Conservation (phyloP, 2,888 invertebrate genomes). For the Cantharis rufa region DNA sequence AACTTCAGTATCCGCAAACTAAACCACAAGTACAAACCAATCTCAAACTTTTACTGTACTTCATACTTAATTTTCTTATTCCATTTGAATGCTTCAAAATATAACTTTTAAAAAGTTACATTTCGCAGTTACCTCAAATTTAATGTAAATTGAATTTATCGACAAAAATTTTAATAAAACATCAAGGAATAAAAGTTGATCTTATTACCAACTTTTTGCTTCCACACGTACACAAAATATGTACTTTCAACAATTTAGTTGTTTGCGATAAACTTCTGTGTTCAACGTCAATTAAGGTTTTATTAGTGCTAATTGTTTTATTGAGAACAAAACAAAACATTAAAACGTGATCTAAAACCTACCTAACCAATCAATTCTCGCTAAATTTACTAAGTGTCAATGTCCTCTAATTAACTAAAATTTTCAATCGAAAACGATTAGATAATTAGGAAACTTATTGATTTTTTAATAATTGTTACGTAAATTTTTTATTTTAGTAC, state of each 20-base stretch:
- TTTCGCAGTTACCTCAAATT: not conserved
- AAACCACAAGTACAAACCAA: slow-evolving; percentile 4
- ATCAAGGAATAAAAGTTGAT: slow-evolving; percentile 14
- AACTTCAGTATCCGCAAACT: slow-evolving; percentile 3
- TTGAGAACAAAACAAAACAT: slow-evolving; percentile 10
- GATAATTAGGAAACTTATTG: not conserved
- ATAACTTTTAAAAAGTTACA: not conserved
- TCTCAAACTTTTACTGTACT: not conserved
- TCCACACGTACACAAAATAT: slow-evolving; percentile 14
- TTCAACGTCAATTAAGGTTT: slow-evolving; percentile 33
- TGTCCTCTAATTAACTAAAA: not conserved
- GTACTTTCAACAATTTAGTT: slow-evolving; percentile 13
- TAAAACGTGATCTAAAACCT: slow-evolving; percentile 5
- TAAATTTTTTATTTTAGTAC: too few species aligned
- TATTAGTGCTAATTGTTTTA: slow-evolving; percentile 34
- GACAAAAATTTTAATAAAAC: not conserved
- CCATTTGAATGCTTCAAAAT: not conserved
- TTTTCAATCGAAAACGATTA: too few species aligned
- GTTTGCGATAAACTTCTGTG: slow-evolving; percentile 15
- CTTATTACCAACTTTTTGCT: slow-evolving; percentile 15
- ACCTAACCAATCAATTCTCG: not conserved
- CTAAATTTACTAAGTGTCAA: not conserved
- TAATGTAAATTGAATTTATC: not conserved
- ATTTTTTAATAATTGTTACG: too few species aligned
- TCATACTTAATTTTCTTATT: not conserved